Evolutionary conservation across 2,113 vertebrate genomes (phyloP), one percentile per base, ranked within the genome.

Genomic region (Gavialis gangeticus): DNA sequence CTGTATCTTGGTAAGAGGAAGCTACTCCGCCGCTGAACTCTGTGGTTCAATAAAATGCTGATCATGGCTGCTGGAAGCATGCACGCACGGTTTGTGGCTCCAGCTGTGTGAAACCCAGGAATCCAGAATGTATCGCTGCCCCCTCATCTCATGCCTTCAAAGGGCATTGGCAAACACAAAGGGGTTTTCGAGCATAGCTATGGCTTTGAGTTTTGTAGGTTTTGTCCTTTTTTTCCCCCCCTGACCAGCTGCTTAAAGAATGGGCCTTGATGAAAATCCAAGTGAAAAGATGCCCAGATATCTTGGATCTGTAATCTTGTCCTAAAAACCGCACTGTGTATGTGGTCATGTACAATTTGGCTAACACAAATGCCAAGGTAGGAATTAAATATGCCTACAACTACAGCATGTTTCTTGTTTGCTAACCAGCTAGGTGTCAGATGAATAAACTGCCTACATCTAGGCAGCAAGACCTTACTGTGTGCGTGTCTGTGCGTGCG

Each of bases 281-380:
- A 69, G 84, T 71, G 84, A 92, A 79, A 11, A 84, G 89, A 3
- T 92, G 92, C 92, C 93, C 87, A 82, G 82, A 90, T 95, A 95
- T 88, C 94, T 92, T 96, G 95, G 93, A 93, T 96, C 91, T 84
- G 27, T 91, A 2, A 60, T 83, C 73, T 84, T 79, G 76, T 85
- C 92, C 84, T 83, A 80, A 91, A 46, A 96, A 91, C 96, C 95
- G 82, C 90, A 66, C 18, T 59, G 76, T 94, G 88, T 30, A 82
- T 96, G 96, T 85, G 97, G 97, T 97, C 94, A 95, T 96, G 97
- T 97, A 92, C 94, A 86, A 37, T 80, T 82, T 94, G 90, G 89
- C 96, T 94, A 97, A 97, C 95, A 67, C 97, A 87, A 88, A 97
- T 94, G 67, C 83, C 75, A 46, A 87, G 91, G 94, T 90, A 94